A percentile compares a stretch with the other conserved stretches of the same genome.
phyloP scores from a whole-genome alignment of 2,888 invertebrate genomes.

The Yponomeuta cagnagella region DNA sequence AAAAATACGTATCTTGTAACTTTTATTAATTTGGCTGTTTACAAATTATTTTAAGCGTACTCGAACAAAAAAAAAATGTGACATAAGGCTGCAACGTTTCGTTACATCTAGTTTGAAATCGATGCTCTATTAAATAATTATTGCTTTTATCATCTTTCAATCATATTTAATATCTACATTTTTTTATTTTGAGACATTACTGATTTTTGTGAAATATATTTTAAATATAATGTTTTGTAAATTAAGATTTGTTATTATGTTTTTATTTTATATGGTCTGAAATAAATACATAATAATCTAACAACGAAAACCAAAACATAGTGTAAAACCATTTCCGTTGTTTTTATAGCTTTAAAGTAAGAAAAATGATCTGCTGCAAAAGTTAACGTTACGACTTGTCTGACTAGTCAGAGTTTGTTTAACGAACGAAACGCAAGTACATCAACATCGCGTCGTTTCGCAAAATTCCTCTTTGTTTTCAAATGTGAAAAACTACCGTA shows the following conservation, averaged over 20 bases:
- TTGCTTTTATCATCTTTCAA: background rate
- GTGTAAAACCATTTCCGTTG: too few relatives aligned
- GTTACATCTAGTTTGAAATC: background rate
- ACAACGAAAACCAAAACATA: too few relatives aligned
- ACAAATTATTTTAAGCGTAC: background rate
- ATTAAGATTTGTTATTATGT: too few relatives aligned
- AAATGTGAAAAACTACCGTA: background rate
- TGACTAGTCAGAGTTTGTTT: background rate
- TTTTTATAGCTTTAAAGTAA: too few relatives aligned
- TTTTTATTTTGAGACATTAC: too few relatives aligned
- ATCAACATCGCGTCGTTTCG: background rate
- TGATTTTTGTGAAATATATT: too few relatives aligned
- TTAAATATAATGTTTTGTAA: too few relatives aligned
- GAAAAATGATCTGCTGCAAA: too few relatives aligned
- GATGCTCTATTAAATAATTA: background rate
- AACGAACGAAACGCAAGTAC: background rate
- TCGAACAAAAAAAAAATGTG: background rate
- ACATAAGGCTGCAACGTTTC: background rate
- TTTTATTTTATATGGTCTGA: too few relatives aligned
- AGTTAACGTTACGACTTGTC: too few relatives aligned
- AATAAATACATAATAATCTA: too few relatives aligned
- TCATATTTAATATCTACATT: background rate
- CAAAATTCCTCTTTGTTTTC: background rate
- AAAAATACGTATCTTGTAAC: too few relatives aligned
- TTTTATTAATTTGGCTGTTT: background rate